Evolutionary conservation across 2,113 vertebrate species (phyloP).

Genomic region (Rhegmatorhina hoffmannsi): DNA sequence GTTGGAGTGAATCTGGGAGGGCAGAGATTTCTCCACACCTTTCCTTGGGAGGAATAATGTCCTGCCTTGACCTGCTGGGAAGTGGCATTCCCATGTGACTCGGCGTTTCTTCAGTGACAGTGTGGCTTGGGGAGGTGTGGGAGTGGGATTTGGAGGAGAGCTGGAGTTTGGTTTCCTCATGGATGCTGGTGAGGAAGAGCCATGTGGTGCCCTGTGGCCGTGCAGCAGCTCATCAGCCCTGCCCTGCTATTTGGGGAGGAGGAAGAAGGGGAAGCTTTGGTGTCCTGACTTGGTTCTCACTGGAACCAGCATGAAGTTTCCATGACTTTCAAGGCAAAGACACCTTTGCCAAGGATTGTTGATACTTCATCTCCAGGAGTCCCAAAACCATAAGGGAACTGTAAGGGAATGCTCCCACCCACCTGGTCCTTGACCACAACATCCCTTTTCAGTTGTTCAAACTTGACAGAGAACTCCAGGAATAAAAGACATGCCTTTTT

Average conservation of each 20-base stretch:
- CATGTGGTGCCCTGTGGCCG: not conserved
- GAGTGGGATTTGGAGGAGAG: not conserved
- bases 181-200: not conserved
- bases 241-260: not conserved
- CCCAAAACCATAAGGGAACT: not conserved
- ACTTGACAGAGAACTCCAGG: not conserved
- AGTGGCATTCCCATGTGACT: accelerated
- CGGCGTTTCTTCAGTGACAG: not conserved
- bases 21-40: not conserved
- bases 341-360: not conserved
- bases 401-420: not conserved
- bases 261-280: not conserved
- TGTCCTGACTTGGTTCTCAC: not conserved
- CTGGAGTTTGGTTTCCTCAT: not conserved
- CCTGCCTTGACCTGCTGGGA: not conserved
- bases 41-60: not conserved
- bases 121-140: not conserved
- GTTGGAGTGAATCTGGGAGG: conserved; percentile 40
- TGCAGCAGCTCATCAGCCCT: not conserved
- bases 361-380: not conserved
- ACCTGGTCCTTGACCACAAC: not conserved
- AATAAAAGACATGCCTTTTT: not conserved
- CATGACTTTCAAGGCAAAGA: not conserved
- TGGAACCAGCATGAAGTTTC: not conserved
- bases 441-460: not conserved